Base-by-base conservation (phyloP, 2,888 invertebrate genomes). In the Cryptus armator region DNA sequence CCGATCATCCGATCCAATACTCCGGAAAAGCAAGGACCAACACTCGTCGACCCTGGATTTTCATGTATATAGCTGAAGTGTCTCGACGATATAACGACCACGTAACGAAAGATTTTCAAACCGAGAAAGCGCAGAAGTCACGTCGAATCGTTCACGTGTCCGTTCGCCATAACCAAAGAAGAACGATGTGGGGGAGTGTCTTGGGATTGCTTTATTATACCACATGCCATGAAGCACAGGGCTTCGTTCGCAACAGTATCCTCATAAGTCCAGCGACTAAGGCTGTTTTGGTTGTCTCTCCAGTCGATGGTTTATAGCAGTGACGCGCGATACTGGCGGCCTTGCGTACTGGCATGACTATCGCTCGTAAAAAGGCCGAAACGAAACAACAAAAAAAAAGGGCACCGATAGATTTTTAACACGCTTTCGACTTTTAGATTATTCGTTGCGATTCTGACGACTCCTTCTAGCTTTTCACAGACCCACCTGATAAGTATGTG, bases 141-240 rank as follows among this genome's bases (percentile, higher is more conserved):
- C 37, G 81, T 66, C 53, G 64, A 78, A 75, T 66, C 64, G 84
- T 59, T 85, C 24, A 83, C 85, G 85, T 85, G 85, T 67, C 62
- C 67, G 3, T 14, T 51, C 44, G 83, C 85, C 48, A 85, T 85
- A 83, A 85, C 82, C 76, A 72, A 32, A 62, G 32, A 76, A 16
- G 64, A 66, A 12, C 48, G 12, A 14, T 10, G 14, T 12, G 14
- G 46, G 51, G 59, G 70, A 75, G 85, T 85, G 79, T 82, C 79
- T 62, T 59, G 72, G 76, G 82, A 85, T 85, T 85, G 83, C 85
- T 85, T 85, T 85, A 85, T 85, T 85, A 85, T 80, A 83, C 76
- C 12, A 46, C 56, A 70, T 74, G 66, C 66, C 70, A 79, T 71
- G 85, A 82, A 75, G 48, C 64, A 46, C 59, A 19, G 56, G n/a